Conservation (phyloP, 2,888 invertebrate genomes). For the Lasiommata megera region DNA sequence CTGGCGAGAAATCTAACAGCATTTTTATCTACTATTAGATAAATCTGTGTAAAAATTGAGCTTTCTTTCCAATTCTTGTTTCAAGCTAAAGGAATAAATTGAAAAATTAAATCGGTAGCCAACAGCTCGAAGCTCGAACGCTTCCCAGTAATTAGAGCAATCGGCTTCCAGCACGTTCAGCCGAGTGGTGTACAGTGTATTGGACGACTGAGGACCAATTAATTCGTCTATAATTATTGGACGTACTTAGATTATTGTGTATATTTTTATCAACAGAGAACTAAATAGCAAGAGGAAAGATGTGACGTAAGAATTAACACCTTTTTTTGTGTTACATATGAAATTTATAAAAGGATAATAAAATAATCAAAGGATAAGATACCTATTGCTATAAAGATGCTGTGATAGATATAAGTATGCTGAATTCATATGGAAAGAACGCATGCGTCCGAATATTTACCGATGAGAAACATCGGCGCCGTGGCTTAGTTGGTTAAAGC, state of each 20-base stretch:
- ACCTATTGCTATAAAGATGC: no score
- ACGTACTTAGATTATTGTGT: no score
- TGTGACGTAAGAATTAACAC: no score
- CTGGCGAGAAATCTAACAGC: no score
- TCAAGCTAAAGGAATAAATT: not conserved
- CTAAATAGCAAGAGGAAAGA: no score
- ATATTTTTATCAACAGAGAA: no score
- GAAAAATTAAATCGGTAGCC: not conserved
- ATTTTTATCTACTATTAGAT: no score
- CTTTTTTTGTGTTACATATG: no score
- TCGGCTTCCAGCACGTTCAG: conserved; percentile 34
- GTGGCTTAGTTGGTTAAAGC: conserved; percentile 78
- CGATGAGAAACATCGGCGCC: conserved; percentile 42
- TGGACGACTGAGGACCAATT: conserved; percentile 25
- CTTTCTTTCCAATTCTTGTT: conserved; percentile 29
- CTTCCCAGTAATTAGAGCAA: conserved; percentile 42
- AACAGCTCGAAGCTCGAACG: conserved; percentile 38
- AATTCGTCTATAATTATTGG: not conserved
- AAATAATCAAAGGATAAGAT: no score
- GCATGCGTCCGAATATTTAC: not conserved
- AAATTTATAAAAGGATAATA: no score
- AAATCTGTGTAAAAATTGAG: no score
- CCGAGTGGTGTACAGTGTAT: conserved; percentile 33
- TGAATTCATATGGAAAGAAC: not conserved
- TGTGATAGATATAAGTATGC: no score